These are phyloP conservation scores for Drosophila murphyi DNA, from an alignment of 1,140 invertebrate genomes.

Conservation along the genomic window DNA sequence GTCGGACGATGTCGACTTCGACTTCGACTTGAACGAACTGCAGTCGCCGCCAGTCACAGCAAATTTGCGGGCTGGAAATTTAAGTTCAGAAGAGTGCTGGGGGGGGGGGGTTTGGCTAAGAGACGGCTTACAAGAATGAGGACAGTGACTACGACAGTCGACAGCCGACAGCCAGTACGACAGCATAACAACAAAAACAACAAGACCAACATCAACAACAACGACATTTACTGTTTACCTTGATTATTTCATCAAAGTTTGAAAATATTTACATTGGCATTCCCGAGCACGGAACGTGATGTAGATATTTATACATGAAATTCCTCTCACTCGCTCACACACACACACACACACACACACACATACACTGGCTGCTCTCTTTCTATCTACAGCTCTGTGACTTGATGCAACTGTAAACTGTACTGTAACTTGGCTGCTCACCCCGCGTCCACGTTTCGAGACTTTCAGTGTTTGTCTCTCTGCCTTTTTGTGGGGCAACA, in stretches of 20 bases:
- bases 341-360: neutral
- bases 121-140: constrained; percentile 12
- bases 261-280: constrained; percentile 83
- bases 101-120: neutral
- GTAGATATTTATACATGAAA: constrained; percentile 80
- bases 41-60: constrained; percentile 19
- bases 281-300: constrained; percentile 79
- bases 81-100: neutral
- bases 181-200: constrained; percentile 36
- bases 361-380: neutral
- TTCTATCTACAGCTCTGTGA: neutral
- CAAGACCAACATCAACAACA: constrained; percentile 50
- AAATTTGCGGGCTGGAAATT: constrained; percentile 16
- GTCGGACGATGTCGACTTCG: constrained; percentile 25
- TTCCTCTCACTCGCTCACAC: constrained; percentile 9
- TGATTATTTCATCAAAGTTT: constrained; percentile 83
- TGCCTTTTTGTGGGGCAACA: constrained; percentile 23
- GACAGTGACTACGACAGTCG: constrained; percentile 12
- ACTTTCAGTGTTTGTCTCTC: constrained; percentile 38
- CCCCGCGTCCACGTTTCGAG: neutral
- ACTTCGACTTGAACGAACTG: constrained; percentile 41
- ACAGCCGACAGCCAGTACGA: constrained; percentile 18
- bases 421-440: constrained; percentile 26
- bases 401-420: constrained; percentile 40
- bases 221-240: constrained; percentile 82